Percentiles rank a stretch among this genome's conserved stretches.
These are phyloP conservation scores for Cyprinodon diabolis DNA, from an alignment of 2,797 vertebrate species.

Conservation along the genomic window DNA sequence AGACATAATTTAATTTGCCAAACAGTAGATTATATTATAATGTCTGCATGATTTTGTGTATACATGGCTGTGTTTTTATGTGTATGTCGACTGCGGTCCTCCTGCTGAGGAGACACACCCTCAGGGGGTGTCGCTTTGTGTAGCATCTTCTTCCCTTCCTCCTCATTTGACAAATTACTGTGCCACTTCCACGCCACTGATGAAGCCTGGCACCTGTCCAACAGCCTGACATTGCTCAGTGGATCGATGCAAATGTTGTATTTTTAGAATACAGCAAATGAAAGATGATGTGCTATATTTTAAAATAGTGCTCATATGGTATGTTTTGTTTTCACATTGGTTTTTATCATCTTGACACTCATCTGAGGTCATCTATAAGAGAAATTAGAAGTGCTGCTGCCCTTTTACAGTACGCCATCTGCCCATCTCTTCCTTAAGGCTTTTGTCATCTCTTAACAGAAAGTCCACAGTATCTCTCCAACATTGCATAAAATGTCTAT, in stretches of 20 bases:
- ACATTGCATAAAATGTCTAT: constrained; percentile 12
- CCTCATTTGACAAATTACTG: constrained; percentile 79
- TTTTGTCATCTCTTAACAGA: constrained; percentile 38
- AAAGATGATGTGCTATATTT: constrained; percentile 19
- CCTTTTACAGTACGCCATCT: constrained; percentile 57
- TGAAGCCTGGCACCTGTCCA: constrained; percentile 77
- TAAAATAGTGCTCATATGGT: constrained; percentile 55
- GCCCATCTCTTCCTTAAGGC: constrained; percentile 31
- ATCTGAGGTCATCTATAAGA: constrained; percentile 46
- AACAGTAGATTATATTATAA: constrained; percentile 37
- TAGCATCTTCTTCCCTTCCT: constrained; percentile 63
- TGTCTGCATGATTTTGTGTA: constrained; percentile 26
- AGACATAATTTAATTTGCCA: constrained; percentile 40
- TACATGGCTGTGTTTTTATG: constrained; percentile 34
- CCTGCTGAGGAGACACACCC: constrained; percentile 61
- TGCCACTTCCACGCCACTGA: constrained; percentile 71
- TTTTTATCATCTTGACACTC: constrained; percentile 32
- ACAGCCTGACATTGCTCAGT: constrained; percentile 55
- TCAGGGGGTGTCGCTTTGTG: constrained; percentile 55
- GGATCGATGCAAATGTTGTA: constrained; percentile 30
- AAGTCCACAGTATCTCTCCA: constrained; percentile 9
- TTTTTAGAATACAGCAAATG: neutral
- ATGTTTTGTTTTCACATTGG: constrained; percentile 46
- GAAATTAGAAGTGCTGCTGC: constrained; percentile 32
- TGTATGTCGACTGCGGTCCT: constrained; percentile 43